Evolutionary conservation across 2,113 vertebrate genomes (phyloP), one percentile per base, ranked within the genome.

Genomic region (Sylvilagus bachmani): DNA sequence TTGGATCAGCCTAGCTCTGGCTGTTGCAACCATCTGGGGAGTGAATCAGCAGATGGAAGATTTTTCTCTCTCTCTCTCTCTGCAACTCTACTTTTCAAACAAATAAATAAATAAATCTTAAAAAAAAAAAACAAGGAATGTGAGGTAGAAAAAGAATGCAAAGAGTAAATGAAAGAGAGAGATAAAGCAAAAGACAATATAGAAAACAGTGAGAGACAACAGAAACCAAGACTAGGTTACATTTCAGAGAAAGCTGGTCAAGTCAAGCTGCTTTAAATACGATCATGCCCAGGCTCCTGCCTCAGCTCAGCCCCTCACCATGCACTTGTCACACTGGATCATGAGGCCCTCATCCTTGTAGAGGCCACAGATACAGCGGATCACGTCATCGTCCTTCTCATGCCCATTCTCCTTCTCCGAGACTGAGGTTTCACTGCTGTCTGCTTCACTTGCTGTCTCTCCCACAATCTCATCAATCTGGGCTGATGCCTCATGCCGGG

Each of bases 261-360:
- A 33, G 25, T 19, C 80, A 38, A 67, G 38, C 53, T 33, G 24
- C 74, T 58, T 21, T 83, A 71, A 84, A 61, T 29, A 33, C 1
- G 31, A 36, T 51, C 22, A 51, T 49, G 73, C 84, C 33, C 16
- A n/a, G 58, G 74, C 14, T 82, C 17, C 7, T 17, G 2, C 22
- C 31, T 51, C 66, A 33, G 2, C 2, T 3, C 31, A 0, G 74
- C 2, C 29, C 9, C 62, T 10, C 85, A 99, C 99, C 99, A 99
- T 99, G 98, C 99, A 99, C 98, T 99, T 99, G 89, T 99, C 99
- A 73, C 99, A 99, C 98, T 99, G 99, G 98, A 99, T 99, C 99
- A 99, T 99, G 78, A 99, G 99, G 78, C 99, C 99, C 97, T 99
- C 99, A 0, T 99, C 99, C 97, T 99, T 99, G 98, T 99, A 99